A percentile compares a stretch with the other conserved stretches of the same genome.
Conservation (phyloP, 1,140 invertebrate genomes). For the Cylas formicarius region DNA sequence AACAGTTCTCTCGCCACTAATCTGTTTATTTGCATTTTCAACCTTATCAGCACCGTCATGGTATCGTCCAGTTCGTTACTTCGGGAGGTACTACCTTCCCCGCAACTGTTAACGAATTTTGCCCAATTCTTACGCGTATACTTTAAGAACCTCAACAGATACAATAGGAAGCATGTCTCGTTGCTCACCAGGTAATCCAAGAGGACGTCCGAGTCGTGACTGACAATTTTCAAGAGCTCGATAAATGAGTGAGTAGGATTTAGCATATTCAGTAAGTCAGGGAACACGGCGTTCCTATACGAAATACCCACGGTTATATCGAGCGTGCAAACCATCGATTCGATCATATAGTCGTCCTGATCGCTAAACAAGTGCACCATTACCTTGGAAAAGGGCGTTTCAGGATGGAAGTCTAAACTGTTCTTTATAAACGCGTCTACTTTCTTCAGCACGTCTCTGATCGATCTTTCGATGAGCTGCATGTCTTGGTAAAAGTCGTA, state of each 20-base stretch:
- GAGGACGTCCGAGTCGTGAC: constrained; percentile 73
- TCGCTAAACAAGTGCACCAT: constrained; percentile 81
- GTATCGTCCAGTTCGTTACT: constrained; percentile 66
- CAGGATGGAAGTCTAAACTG: constrained; percentile 76
- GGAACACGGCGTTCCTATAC: constrained; percentile 69
- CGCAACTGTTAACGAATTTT: constrained; percentile 72
- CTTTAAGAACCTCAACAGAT: constrained; percentile 78
- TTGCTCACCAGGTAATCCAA: constrained; percentile 84
- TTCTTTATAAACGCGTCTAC: constrained; percentile 76
- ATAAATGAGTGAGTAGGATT: constrained; percentile 78
- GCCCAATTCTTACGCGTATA: constrained; percentile 77
- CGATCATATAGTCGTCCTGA: constrained; percentile 84
- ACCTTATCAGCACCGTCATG: constrained; percentile 73
- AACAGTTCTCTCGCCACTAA: constrained; percentile 76
- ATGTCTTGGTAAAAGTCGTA: constrained; percentile 84
- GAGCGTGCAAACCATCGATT: constrained; percentile 86
- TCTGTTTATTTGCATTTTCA: constrained; percentile 72
- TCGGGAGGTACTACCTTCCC: constrained; percentile 43
- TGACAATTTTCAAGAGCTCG: constrained; percentile 75
- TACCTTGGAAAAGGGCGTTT: constrained; percentile 79
- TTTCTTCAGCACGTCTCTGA: constrained; percentile 72
- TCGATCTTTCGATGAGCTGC: constrained; percentile 77
- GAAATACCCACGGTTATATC: constrained; percentile 80
- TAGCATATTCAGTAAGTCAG: constrained; percentile 68
- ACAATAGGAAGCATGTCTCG: constrained; percentile 84